Evolutionary conservation across 1,140 invertebrate genomes (phyloP).

Genomic region (Drosophila orosa): DNA sequence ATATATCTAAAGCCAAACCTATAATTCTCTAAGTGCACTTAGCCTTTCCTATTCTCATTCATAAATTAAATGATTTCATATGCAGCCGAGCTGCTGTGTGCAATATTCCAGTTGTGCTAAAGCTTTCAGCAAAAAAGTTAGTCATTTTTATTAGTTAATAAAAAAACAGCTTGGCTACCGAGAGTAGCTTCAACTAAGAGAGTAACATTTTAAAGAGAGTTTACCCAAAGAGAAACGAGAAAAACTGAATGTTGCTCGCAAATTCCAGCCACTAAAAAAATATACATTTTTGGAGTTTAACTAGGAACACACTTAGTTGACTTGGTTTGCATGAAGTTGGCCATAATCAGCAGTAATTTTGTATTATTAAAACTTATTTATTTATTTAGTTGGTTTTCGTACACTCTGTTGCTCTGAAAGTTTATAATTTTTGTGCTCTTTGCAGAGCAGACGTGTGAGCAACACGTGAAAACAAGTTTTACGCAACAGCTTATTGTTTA

Average conservation of each 20-base stretch:
- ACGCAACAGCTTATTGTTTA: conserved; percentile 60
- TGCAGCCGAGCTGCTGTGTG: conserved; percentile 37
- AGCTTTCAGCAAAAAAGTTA: conserved; percentile 37
- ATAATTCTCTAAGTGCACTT: not conserved
- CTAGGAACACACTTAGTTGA: conserved; percentile 6
- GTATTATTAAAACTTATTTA: conserved; percentile 21
- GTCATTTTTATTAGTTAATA: conserved; percentile 38
- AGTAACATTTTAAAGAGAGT: conserved; percentile 22
- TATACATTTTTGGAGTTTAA: conserved; percentile 16
- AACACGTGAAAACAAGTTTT: conserved; percentile 78
- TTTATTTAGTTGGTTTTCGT: conserved; percentile 24
- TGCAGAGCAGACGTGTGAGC: conserved; percentile 39
- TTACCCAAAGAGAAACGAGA: conserved; percentile 34
- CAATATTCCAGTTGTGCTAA: conserved; percentile 18
- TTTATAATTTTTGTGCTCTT: conserved; percentile 48
- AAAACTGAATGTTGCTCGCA: conserved; percentile 13
- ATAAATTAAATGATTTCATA: conserved; percentile 37
- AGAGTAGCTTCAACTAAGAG: conserved; percentile 37
- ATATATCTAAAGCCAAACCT: not conserved
- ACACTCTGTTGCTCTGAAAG: conserved; percentile 23
- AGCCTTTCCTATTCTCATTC: conserved; percentile 13
- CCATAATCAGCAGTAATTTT: conserved; percentile 30
- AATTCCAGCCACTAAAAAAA: conserved; percentile 28
- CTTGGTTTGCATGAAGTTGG: conserved; percentile 33
- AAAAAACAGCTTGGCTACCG: conserved; percentile 11